Evolutionary conservation across 1,140 invertebrate species (phyloP).

Genomic region (Aphaenogaster rudis): DNA sequence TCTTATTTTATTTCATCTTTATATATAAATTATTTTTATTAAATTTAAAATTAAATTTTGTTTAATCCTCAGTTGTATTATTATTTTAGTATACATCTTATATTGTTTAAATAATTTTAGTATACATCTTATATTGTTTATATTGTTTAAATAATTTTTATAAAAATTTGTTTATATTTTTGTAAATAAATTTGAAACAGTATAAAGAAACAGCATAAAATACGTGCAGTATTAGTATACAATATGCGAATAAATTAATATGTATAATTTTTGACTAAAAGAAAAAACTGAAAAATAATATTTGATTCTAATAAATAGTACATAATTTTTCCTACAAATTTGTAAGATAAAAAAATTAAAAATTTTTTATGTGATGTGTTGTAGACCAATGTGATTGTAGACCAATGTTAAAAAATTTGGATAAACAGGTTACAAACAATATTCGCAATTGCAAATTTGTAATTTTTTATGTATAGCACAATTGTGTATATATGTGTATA

Average conservation of each 20-base stretch:
- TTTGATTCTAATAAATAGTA: not conserved
- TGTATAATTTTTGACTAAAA: slow-evolving; percentile 1
- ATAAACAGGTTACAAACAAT: not conserved
- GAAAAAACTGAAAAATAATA: not conserved
- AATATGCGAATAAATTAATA: not conserved
- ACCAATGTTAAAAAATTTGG: not conserved
- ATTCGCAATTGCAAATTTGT: not conserved
- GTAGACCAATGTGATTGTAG: not conserved
- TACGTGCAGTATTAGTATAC: no score
- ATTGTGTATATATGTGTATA: not conserved
- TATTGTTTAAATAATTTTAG: no score
- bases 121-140: no score
- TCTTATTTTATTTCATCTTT: no score
- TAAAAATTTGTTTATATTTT: no score
- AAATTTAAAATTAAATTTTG: no score
- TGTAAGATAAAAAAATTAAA: not conserved
- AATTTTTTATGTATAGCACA: not conserved
- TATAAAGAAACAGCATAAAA: no score
- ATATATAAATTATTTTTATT: no score
- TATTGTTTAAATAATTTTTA: no score
- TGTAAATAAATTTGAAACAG: no score
- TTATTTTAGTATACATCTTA: no score
- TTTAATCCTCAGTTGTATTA: no score
- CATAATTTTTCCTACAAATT: not conserved
- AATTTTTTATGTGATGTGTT: not conserved